Conservation (phyloP, 1,140 invertebrate species). For the Aphelenchoides fujianensis region DNA sequence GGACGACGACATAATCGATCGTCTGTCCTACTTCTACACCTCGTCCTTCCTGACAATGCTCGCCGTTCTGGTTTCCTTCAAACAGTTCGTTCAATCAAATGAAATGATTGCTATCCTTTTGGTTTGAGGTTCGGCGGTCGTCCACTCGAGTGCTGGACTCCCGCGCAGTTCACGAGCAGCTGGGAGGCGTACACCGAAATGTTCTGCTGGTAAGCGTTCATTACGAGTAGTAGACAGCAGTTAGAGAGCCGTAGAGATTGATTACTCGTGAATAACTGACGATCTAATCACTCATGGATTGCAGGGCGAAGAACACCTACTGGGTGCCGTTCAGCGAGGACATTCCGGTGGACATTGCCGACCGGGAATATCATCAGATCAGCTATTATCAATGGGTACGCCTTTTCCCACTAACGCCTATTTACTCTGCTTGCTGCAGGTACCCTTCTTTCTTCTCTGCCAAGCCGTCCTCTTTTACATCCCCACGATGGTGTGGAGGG, state of each 20-base stretch:
- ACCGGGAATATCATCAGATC: slow-evolving; percentile 62
- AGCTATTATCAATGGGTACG: slow-evolving; percentile 68
- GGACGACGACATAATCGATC: slow-evolving; percentile 67
- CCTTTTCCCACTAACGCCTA: slow-evolving; percentile 61
- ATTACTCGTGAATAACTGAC: too few relatives aligned
- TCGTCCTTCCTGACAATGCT: slow-evolving; percentile 67
- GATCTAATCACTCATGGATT: not conserved
- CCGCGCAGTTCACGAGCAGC: slow-evolving; percentile 54
- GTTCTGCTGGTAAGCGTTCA: slow-evolving; percentile 54
- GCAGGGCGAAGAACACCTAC: slow-evolving; percentile 57
- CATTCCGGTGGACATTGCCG: slow-evolving; percentile 59
- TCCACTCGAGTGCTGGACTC: slow-evolving; percentile 61
- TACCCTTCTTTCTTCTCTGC: slow-evolving; percentile 62
- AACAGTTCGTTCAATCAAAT: too few relatives aligned
- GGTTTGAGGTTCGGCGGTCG: slow-evolving; percentile 59
- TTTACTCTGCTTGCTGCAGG: slow-evolving; percentile 58
- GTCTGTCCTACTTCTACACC: slow-evolving; percentile 67
- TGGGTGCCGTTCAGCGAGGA: slow-evolving; percentile 62
- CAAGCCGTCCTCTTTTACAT: slow-evolving; percentile 61
- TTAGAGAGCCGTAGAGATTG: too few relatives aligned
- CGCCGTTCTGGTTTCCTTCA: slow-evolving; percentile 66
- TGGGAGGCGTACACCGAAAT: slow-evolving; percentile 63
- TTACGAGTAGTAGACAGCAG: slow-evolving; percentile 7
- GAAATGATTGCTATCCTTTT: slow-evolving; percentile 49
- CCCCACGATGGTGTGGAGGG: slow-evolving; percentile 59